These are phyloP conservation scores for Micromussa lordhowensis DNA, from an alignment of 92 coral and sea anemone species.

Conservation along the genomic window DNA sequence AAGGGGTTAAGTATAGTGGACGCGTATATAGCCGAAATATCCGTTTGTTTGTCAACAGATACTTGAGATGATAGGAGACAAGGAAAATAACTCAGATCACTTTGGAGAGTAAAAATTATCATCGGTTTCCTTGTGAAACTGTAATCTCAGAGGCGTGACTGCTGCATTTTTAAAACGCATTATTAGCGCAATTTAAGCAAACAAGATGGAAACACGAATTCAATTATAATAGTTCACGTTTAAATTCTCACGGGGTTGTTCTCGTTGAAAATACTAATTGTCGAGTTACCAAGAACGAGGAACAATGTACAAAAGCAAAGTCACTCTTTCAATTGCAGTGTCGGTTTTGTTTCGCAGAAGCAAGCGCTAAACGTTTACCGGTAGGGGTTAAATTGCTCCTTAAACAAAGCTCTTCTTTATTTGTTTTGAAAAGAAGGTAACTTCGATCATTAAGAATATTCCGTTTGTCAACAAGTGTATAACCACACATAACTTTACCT, in stretches of 20 bases:
- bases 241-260: not conserved
- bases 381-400: constrained; percentile 20
- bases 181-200: constrained; percentile 23
- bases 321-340: not conserved
- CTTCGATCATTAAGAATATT: not conserved
- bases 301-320: not conserved
- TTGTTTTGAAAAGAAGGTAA: not conserved
- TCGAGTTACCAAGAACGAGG: not conserved
- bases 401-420: constrained; percentile 11
- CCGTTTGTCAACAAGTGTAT: not conserved
- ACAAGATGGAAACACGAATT: not conserved
- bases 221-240: not conserved
- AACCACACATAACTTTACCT: not conserved
- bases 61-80: not conserved
- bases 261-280: not conserved
- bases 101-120: not conserved
- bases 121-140: constrained; percentile 5
- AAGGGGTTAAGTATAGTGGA: not conserved
- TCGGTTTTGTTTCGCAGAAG: not conserved
- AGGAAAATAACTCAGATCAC: not conserved
- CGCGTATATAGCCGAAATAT: not conserved
- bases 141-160: constrained; percentile 25
- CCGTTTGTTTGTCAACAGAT: constrained; percentile 10
- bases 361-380: not conserved
- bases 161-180: not conserved